Evolutionary conservation across 2,888 invertebrate genomes (phyloP), one percentile per base, ranked within the genome.

Genomic region (Rhogogaster chlorosoma): DNA sequence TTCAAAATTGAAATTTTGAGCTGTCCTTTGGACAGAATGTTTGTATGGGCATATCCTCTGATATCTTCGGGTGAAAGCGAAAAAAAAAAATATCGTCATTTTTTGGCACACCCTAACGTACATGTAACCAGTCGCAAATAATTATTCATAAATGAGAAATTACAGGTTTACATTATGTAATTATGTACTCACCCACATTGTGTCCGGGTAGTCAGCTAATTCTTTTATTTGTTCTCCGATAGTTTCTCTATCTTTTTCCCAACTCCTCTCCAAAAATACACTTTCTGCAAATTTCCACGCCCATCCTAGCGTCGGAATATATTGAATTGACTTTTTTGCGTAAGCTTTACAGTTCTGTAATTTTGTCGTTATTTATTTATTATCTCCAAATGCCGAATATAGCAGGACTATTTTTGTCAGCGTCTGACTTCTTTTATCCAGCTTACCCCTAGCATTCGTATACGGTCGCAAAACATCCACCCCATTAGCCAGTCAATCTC

Each of bases 401-500:
- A 45, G 45, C 15, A 2, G 4, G 15, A 15, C 3, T 49, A 49
- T 15, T 64, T 3, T 29, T 32, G 29, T n/a, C n/a, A n/a, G n/a
- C n/a, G n/a, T 26, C 29, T 5, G 10, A 22, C 22, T 38, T 3
- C 29, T 5, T 78, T 36, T 32, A 22, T 80, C 45, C 45, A 45
- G 94, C 96, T 95, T 94, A 98, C 98, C 90, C 98, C 99, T 88
- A 99, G 94, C 87, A 98, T 96, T 88, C 95, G 94, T 88, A 97
- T 95, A 89, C 97, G 95, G 89, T 99, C 98, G 91, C 97, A 96
- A 89, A 98, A 95, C 92, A 98, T 96, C 98, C 98, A 99, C 29
- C 98, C 98, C 94, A 98, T 96, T 0, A 99, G 94, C 99, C 99
- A 99, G 93, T 99, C 99, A 89, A 98, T 96, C 95, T 99, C 99